phyloP scores from a whole-genome alignment of 2,888 invertebrate species.

The Ennomos erosarius region DNA sequence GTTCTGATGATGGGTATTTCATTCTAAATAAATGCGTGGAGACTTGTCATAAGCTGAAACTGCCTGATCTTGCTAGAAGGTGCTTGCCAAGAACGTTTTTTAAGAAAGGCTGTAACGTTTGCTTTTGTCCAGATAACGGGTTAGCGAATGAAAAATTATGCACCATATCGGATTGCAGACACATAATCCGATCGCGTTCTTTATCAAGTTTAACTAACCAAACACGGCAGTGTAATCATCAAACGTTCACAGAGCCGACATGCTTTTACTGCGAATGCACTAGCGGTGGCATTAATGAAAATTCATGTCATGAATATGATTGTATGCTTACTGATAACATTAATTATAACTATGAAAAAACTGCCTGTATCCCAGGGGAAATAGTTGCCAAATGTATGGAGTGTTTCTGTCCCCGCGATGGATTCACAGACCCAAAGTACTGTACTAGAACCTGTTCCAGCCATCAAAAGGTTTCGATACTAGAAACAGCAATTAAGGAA shows the following conservation, averaged over 20 bases:
- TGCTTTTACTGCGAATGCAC: constrained; percentile 72
- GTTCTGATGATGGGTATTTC: constrained; percentile 68
- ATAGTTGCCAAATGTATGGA: constrained; percentile 67
- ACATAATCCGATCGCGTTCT: constrained; percentile 36
- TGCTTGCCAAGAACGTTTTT: constrained; percentile 67
- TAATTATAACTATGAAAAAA: constrained; percentile 47
- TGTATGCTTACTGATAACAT: constrained; percentile 56
- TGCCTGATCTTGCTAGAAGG: constrained; percentile 37
- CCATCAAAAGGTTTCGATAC: constrained; percentile 60
- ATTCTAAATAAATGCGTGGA: constrained; percentile 63
- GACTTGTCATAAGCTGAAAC: constrained; percentile 53
- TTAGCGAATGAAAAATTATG: constrained; percentile 56
- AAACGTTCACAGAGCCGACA: constrained; percentile 61
- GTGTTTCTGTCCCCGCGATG: constrained; percentile 66
- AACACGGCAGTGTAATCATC: constrained; percentile 52
- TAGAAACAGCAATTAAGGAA: constrained; percentile 60
- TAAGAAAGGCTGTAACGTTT: constrained; percentile 65
- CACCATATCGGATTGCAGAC: constrained; percentile 51
- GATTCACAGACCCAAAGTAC: constrained; percentile 54
- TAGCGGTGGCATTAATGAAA: constrained; percentile 57
- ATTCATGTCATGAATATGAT: constrained; percentile 62
- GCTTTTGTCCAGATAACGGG: constrained; percentile 63
- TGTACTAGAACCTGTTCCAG: constrained; percentile 66
- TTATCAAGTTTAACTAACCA: constrained; percentile 46
- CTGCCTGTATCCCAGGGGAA: constrained; percentile 63